Evolutionary conservation across 2,888 invertebrate species (phyloP).

Genomic region (Therioaphis trifolii): DNA sequence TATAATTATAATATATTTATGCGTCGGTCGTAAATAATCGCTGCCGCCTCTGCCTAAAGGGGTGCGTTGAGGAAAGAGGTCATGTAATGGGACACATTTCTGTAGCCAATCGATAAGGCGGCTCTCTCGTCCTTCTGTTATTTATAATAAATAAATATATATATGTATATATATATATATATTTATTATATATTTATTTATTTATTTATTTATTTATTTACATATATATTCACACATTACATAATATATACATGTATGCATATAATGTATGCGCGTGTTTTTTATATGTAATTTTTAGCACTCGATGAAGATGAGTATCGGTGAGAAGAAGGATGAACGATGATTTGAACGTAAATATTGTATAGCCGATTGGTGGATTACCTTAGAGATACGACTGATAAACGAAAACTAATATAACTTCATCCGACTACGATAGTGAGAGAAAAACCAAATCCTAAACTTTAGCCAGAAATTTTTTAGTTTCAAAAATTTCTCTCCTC

Average conservation of each 20-base stretch:
- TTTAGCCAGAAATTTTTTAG: no score
- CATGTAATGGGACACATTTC: slow-evolving; percentile 39
- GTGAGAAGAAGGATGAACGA: not conserved
- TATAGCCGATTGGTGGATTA: no score
- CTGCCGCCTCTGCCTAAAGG: not conserved
- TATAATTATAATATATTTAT: not conserved
- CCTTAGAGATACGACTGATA: no score
- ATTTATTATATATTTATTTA: not conserved
- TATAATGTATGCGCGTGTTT: not conserved
- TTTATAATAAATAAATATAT: no score
- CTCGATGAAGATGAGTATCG: not conserved
- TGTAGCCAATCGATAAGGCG: slow-evolving; percentile 42
- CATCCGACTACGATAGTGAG: no score
- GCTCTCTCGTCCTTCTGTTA: not conserved
- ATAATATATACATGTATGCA: no score
- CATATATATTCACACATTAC: no score
- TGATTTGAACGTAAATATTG: not conserved
- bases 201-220: not conserved
- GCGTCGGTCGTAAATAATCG: not conserved
- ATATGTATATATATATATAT: not conserved
- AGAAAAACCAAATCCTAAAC: no score
- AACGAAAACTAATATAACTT: no score
- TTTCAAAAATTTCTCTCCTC: no score
- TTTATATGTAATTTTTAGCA: not conserved
- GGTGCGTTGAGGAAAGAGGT: not conserved